Conservation (phyloP, 2,888 invertebrate genomes). For the Volucella inflata region DNA sequence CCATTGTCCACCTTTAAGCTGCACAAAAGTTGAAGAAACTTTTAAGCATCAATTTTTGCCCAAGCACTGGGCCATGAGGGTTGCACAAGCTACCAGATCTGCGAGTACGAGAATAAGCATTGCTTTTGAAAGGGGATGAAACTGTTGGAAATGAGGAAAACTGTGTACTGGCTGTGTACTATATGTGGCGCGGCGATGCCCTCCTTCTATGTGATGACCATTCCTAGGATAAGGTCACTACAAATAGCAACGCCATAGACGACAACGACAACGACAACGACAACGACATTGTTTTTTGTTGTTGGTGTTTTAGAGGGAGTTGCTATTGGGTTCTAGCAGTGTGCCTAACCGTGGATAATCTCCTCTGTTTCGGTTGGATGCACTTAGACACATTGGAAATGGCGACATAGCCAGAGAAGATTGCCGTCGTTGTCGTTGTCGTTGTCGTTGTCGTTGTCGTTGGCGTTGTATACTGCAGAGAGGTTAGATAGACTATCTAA, state of each 20-base stretch:
- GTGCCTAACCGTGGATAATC: constrained; percentile 75
- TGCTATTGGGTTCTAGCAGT: constrained; percentile 43
- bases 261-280: constrained; percentile 1
- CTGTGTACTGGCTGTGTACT: neutral
- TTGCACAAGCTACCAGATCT: neutral
- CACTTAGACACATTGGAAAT: constrained; percentile 72
- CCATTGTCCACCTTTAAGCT: constrained; percentile 74
- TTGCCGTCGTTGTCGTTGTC: constrained; percentile 51
- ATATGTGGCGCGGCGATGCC: constrained; percentile 17
- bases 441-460: constrained; percentile 47
- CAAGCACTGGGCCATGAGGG: no score
- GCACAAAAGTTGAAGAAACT: constrained; percentile 75
- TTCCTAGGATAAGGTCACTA: constrained; percentile 71
- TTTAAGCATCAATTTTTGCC: constrained; percentile 65
- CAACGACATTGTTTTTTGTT: constrained; percentile 30
- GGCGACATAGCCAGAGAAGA: constrained; percentile 62
- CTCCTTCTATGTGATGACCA: constrained; percentile 56
- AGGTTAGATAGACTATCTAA: constrained; percentile 59
- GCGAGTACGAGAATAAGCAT: neutral
- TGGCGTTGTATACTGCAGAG: constrained; percentile 23
- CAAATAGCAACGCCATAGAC: constrained; percentile 61
- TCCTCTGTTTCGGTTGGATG: constrained; percentile 74
- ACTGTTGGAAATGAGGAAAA: no score
- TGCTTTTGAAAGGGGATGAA: no score
- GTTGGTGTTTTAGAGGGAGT: constrained; percentile 7